Evolutionary conservation across 1,140 invertebrate genomes (phyloP).

Genomic region (Pseudomyrmex concolor): DNA sequence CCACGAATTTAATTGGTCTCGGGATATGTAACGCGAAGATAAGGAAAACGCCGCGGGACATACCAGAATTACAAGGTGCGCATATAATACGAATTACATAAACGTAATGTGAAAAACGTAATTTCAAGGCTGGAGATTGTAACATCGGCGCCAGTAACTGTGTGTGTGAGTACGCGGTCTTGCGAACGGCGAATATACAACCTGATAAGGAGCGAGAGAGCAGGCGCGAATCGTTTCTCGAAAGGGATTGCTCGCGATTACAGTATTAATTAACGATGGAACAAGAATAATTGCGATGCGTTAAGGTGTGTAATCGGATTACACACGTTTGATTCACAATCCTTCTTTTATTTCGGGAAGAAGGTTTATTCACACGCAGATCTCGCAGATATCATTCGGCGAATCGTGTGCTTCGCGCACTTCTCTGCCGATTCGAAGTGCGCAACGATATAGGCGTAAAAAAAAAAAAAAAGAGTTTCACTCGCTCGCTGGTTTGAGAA

Average conservation of each 20-base stretch:
- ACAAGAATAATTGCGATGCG: background rate
- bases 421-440: background rate
- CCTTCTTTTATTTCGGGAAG: conserved; percentile 2
- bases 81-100: background rate
- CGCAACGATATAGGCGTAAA: conserved; percentile 24
- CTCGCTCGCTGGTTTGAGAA: too few relatives aligned
- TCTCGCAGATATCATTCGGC: conserved; percentile 23
- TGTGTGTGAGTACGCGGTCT: too few relatives aligned
- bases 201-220: conserved; percentile 34
- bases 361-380: background rate
- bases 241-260: conserved; percentile 9
- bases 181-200: conserved; percentile 17
- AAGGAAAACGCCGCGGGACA: background rate
- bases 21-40: background rate
- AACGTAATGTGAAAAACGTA: conserved; percentile 14
- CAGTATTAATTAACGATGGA: conserved; percentile 58
- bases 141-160: background rate
- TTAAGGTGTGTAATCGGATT: background rate
- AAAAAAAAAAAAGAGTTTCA: conserved; percentile 1
- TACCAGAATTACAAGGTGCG: background rate
- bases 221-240: conserved; percentile 22
- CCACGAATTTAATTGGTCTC: background rate
- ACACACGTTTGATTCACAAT: conserved; percentile 6
- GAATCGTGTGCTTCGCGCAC: background rate
- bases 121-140: conserved; percentile 3